Conservation (phyloP, 2,797 vertebrate species). For the Clarias fuscus region DNA sequence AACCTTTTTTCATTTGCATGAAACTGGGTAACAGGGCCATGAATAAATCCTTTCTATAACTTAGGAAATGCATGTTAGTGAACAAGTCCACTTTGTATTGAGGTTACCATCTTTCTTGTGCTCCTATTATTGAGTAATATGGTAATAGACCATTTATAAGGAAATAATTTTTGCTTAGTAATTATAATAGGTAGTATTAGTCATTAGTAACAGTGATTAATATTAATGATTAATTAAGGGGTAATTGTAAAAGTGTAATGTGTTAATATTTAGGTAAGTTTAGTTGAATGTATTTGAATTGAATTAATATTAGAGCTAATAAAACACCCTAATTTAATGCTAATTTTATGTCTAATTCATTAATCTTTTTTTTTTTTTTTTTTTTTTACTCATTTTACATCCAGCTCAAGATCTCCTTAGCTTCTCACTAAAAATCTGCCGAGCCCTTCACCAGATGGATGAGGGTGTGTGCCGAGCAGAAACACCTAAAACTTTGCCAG, state of each 20-base stretch:
- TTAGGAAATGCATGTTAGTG: too few relatives aligned
- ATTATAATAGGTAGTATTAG: neutral
- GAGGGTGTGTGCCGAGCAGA: neutral
- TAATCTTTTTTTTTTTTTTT: neutral
- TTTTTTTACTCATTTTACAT: neutral
- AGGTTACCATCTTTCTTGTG: too few relatives aligned
- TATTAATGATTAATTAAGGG: neutral
- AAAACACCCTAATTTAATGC: neutral
- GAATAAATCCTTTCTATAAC: too few relatives aligned
- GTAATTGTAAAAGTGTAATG: neutral
- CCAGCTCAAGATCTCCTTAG: neutral
- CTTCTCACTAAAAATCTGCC: neutral
- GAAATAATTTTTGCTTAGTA: too few relatives aligned
- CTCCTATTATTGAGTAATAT: neutral
- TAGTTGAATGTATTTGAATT: neutral
- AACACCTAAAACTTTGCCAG: neutral
- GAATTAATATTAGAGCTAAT: neutral
- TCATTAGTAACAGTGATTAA: neutral
- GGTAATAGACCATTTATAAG: neutral
- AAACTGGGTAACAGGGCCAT: too few relatives aligned
- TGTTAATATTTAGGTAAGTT: neutral
- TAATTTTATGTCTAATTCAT: neutral
- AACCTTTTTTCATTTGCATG: too few relatives aligned
- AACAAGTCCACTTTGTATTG: too few relatives aligned
- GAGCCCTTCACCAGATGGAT: neutral